These are phyloP conservation scores for Chrysolina americana DNA, from an alignment of 2,888 invertebrate species.

Conservation along the genomic window DNA sequence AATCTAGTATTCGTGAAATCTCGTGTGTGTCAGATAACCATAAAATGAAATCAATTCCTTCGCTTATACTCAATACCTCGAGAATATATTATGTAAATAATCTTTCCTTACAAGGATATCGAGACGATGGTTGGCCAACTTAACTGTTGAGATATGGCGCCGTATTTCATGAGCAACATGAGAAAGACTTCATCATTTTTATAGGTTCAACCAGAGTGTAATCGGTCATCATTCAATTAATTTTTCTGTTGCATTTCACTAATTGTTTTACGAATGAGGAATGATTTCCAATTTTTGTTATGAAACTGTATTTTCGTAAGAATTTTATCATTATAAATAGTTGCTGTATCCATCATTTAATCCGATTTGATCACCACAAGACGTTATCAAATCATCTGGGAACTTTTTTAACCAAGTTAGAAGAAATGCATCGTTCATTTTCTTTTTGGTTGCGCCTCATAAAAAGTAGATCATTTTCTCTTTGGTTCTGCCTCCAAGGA, in stretches of 20 bases:
- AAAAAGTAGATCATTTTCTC: too few species aligned
- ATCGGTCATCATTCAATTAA: background rate
- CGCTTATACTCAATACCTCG: slow-evolving; percentile 17
- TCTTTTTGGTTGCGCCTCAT: too few species aligned
- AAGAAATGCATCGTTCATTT: too few species aligned
- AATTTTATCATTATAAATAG: too few species aligned
- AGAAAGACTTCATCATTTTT: slow-evolving; percentile 20
- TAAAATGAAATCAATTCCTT: slow-evolving; percentile 24
- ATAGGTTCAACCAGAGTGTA: background rate
- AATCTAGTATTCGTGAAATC: slow-evolving; percentile 12
- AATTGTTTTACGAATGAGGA: background rate
- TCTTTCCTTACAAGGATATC: slow-evolving; percentile 29
- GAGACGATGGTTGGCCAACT: slow-evolving; percentile 31
- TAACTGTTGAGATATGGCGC: slow-evolving; percentile 27
- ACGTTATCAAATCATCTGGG: too few species aligned
- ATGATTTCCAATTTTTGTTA: background rate
- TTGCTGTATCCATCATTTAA: too few species aligned
- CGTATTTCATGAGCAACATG: slow-evolving; percentile 19
- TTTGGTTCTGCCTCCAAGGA: too few species aligned
- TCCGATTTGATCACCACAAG: too few species aligned
- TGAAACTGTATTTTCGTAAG: too few species aligned
- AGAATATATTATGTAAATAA: slow-evolving; percentile 30
- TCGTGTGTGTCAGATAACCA: slow-evolving; percentile 28
- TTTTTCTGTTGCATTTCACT: background rate
- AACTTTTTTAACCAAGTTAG: too few species aligned